These are phyloP conservation scores for Carassius carassius DNA, from an alignment of 2,113 vertebrate species.

Conservation along the genomic window DNA sequence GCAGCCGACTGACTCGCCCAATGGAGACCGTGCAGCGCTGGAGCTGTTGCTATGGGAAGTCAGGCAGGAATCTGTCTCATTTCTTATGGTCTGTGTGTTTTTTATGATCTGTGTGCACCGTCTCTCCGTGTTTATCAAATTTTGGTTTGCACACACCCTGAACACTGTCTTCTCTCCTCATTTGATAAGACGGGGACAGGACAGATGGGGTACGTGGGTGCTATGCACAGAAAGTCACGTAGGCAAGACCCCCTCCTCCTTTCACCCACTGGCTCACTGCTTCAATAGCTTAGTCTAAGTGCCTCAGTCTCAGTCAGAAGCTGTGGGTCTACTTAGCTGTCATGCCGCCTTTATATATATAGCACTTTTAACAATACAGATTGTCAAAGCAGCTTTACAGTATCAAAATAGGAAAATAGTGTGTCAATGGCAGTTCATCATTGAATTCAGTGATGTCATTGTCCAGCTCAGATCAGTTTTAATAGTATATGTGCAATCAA, in stretches of 20 bases:
- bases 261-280: conserved; percentile 46
- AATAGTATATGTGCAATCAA: no score
- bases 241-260: conserved; percentile 59
- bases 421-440: no score
- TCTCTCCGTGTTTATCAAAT: conserved; percentile 21
- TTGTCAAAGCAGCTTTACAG: no score
- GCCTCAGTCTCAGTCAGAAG: conserved; percentile 54
- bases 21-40: conserved; percentile 61
- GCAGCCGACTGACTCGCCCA: conserved; percentile 62
- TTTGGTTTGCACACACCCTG: background rate
- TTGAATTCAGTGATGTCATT: no score
- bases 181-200: conserved; percentile 33
- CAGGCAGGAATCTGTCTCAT: conserved; percentile 48
- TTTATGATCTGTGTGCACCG: background rate
- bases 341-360: no score
- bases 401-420: no score
- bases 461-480: no score
- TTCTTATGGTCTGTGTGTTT: conserved; percentile 19
- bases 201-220: conserved; percentile 35
- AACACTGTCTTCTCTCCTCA: conserved; percentile 4
- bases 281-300: conserved; percentile 51
- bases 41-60: conserved; percentile 78
- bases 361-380: no score
- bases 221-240: conserved; percentile 61
- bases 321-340: conserved; percentile 55